Conservation (phyloP, 23 tunicate species). For the Trididemnum nubilum region DNA sequence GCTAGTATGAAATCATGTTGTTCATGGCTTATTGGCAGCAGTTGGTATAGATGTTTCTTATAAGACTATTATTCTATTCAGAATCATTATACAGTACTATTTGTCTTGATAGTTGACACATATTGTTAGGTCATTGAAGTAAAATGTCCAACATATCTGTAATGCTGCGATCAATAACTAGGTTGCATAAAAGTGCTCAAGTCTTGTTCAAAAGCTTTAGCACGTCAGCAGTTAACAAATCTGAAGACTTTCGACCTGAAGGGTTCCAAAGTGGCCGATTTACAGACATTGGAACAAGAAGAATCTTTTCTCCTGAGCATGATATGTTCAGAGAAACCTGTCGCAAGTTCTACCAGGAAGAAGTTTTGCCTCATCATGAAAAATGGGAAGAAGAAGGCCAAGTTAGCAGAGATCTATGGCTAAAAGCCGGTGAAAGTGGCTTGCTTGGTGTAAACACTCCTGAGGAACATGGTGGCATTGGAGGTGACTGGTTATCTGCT, state of each 20-base stretch:
- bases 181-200: background rate
- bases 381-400: conserved; percentile 93
- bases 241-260: conserved; percentile 59
- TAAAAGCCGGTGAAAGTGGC: conserved; percentile 89
- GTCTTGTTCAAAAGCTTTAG: background rate
- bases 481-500: conserved; percentile 96
- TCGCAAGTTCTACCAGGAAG: conserved; percentile 91
- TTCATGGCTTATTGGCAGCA: no score
- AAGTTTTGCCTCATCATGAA: conserved; percentile 71
- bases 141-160: conserved; percentile 1
- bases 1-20: no score
- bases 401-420: conserved; percentile 86
- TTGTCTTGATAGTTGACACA: no score
- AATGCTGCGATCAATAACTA: conserved; percentile 7
- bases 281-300: conserved; percentile 90
- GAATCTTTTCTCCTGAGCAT: conserved; percentile 83
- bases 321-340: conserved; percentile 93
- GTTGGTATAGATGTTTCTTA: no score
- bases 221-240: background rate
- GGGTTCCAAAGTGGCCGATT: conserved; percentile 73
- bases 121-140: no score
- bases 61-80: no score
- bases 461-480: conserved; percentile 91
- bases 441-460: conserved; percentile 75
- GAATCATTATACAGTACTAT: no score